Conservation (phyloP, 1,140 invertebrate species). For the Pseudomyrmex pallidus region DNA sequence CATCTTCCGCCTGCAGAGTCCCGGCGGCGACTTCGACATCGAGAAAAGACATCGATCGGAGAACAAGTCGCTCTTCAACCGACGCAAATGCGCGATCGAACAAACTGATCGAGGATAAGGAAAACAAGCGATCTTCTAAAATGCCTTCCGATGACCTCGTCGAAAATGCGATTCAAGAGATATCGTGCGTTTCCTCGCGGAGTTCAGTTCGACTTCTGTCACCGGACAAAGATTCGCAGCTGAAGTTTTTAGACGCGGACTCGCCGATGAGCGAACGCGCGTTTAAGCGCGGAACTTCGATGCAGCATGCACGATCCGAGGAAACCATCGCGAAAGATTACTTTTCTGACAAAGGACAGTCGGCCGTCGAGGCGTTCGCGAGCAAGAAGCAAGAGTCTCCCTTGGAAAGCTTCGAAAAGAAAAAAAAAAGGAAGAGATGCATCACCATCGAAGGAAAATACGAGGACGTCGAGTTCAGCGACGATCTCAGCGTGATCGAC, state of each 20-base stretch:
- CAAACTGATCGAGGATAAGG: not conserved
- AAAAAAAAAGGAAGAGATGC: slow-evolving; percentile 26
- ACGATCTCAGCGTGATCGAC: not conserved
- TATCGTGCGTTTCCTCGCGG: not conserved
- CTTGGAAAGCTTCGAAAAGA: not conserved
- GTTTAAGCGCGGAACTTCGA: not conserved
- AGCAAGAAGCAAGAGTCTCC: not conserved
- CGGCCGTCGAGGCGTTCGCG: not conserved
- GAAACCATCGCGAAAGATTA: slow-evolving; percentile 11
- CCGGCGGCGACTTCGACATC: not conserved
- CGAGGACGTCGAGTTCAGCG: not conserved
- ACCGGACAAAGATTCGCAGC: slow-evolving; percentile 64
- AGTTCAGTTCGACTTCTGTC: slow-evolving; percentile 57
- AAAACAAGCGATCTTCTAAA: not conserved
- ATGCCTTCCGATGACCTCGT: not conserved
- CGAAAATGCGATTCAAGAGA: not conserved
- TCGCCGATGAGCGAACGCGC: not conserved
- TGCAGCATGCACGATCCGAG: not conserved
- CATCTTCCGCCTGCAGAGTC: not conserved
- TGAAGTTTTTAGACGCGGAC: slow-evolving; percentile 47
- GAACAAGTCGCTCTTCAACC: too few species aligned
- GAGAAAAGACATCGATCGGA: not conserved
- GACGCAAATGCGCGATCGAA: not conserved
- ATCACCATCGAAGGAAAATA: not conserved
- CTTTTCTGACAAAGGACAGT: slow-evolving; percentile 28